Base-by-base conservation (phyloP, 2,797 vertebrate genomes). In the Chrosomus eos region DNA sequence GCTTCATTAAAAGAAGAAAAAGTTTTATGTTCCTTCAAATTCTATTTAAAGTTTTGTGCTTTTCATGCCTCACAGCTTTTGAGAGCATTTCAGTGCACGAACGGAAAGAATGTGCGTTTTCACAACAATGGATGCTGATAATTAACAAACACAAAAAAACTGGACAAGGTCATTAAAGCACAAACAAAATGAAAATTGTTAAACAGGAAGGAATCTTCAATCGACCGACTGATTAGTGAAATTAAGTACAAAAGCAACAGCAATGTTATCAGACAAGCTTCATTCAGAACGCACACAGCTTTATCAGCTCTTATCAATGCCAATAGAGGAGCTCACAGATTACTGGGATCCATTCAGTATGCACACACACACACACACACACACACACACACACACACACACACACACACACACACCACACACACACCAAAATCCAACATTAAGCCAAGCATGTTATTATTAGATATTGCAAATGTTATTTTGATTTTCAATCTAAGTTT, bases 21-120 rank as follows among this genome's bases (percentile, higher is more conserved):
- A 28, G 53, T 81, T 76, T 60, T 45, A 48, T 7, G 55, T 88
- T 66, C 18, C 53, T 75, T 86, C 81, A 73, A 75, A 60, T 36
- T 67, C 60, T 64, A 68, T 53, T 83, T 66, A 60, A 68, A 55
- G 60, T 81, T 79, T 84, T 68, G 66, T 36, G 51, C 75, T 71
- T 60, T 79, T 84, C 53, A 80, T 64, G 67, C 68, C 55, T 80
- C 53, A 51, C 23, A 80, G 83, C 76, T 73, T 9, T 28, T 71
- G 18, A 62, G 11, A 70, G 21, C 19, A 53, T 66, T 70, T 75
- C 28, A 38, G 14, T 9, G 19, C 1, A 1, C 53, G 62, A 58
- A 77, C 3, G 18, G 18, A 83, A 83, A 66, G 43, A 82, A 74
- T 36, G 55, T 48, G 75, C 38, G 71, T 28, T 48, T 58, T 48